Base-by-base conservation (phyloP, 2,113 vertebrate genomes). In the Dipodomys stephensi region DNA sequence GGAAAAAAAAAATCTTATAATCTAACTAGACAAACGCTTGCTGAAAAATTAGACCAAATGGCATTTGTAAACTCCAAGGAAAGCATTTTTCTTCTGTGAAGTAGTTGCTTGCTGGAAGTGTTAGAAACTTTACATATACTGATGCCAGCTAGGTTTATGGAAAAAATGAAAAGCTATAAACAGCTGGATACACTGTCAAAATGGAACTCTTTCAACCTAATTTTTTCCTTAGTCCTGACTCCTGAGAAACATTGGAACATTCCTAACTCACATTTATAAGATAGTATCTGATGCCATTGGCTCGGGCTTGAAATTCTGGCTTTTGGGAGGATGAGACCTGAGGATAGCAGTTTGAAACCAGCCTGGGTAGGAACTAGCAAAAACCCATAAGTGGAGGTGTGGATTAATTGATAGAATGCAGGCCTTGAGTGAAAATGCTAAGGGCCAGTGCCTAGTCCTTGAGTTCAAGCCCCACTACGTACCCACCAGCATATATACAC, bases 1-100 rank as follows among this genome's bases (percentile, higher is more conserved):
- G 96, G 89, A 97, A 97, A 57, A 97, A 97, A 57, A 97, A 89
- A 93, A 90, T 92, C 85, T 90, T 68, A 91, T 97, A 95, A 96
- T 94, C 94, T 94, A 93, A 91, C 79, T 94, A 91, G 91, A 83
- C 57, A 83, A 79, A 93, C 19, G 19, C 53, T 95, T 84, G 92
- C 86, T 91, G 91, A 96, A 97, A 97, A 94, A 92, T 49, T 46
- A 94, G 85, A 94, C 91, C 53, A 93, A 96, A 82, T 28, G 11
- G 65, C 85, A 30, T 0, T 90, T 87, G 0, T 93, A 92, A 53
- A 96, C 93, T 97, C 67, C 82, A 93, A 96, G 79, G 94, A 97
- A 86, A 91, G 67, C 88, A 96, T 90, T 87, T 74, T 97, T 98
- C 71, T 96, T 83, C 62, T 92, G 44, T 91, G 95, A 95, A 95